Conservation (phyloP, 2,113 vertebrate species). For the Castor canadensis region DNA sequence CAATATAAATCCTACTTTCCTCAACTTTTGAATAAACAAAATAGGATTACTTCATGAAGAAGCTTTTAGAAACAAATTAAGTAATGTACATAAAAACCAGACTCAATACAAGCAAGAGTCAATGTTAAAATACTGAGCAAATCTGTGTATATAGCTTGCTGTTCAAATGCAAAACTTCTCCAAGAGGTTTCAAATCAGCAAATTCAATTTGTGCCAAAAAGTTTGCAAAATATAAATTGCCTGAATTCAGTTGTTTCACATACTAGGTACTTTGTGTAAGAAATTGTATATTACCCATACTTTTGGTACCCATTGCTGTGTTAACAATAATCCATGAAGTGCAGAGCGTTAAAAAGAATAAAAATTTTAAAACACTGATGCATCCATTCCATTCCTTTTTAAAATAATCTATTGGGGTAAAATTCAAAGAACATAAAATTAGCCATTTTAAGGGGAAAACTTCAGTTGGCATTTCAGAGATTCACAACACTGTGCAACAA, state of each 20-base stretch:
- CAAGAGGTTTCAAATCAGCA: not conserved
- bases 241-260: not conserved
- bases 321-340: not conserved
- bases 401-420: not conserved
- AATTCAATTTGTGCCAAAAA: not conserved
- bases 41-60: not conserved
- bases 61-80: not conserved
- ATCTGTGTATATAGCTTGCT: not conserved
- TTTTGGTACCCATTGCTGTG: not conserved
- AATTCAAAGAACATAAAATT: not conserved
- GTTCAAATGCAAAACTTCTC: not conserved
- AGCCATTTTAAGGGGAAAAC: not conserved
- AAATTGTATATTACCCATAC: not conserved
- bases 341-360: not conserved
- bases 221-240: not conserved
- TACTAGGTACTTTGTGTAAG: not conserved
- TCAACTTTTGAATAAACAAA: not conserved
- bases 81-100: not conserved
- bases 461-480: not conserved
- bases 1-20: not conserved
- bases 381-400: not conserved
- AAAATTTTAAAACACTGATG: not conserved
- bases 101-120: not conserved
- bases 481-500: not conserved
- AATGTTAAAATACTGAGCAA: not conserved